Evolutionary conservation across 2,888 invertebrate species (phyloP).

Genomic region (Disparrhopalites patrizii): DNA sequence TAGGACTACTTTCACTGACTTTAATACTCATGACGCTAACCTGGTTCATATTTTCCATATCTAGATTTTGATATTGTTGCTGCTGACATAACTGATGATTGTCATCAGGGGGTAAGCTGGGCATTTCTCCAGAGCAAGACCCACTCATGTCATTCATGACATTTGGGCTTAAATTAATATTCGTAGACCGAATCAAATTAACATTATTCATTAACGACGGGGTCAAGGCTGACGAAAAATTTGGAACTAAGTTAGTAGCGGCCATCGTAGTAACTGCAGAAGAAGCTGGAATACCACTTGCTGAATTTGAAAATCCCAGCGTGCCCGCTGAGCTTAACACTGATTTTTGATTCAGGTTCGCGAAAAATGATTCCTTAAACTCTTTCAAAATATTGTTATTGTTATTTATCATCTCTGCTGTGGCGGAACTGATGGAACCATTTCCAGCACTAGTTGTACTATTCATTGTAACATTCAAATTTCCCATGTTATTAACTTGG

Average conservation of each 20-base stretch:
- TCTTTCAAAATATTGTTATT: constrained; percentile 22
- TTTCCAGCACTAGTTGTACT: background rate
- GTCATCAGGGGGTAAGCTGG: constrained; percentile 4
- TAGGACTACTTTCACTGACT: constrained; percentile 21
- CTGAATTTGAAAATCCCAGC: background rate
- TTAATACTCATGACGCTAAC: constrained; percentile 36
- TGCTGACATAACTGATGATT: constrained; percentile 3
- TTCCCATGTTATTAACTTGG: background rate
- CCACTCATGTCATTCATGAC: background rate
- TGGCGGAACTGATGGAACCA: background rate
- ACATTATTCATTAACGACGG: constrained; percentile 10
- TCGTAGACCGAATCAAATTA: constrained; percentile 17
- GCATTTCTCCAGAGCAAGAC: background rate
- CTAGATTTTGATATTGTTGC: constrained; percentile 11
- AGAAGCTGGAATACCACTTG: background rate
- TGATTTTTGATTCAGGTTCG: background rate
- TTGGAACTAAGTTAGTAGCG: background rate
- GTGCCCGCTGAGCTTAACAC: background rate
- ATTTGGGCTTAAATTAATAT: constrained; percentile 15
- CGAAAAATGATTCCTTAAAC: constrained; percentile 4
- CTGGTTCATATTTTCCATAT: constrained; percentile 29
- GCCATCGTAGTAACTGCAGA: background rate
- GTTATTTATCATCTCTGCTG: constrained; percentile 21
- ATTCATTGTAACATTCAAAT: background rate
- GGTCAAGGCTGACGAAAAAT: background rate